Percentiles rank a stretch among this genome's conserved stretches.
phyloP scores from a whole-genome alignment of 1,140 invertebrate genomes.

The Lasioglossum baleicum region DNA sequence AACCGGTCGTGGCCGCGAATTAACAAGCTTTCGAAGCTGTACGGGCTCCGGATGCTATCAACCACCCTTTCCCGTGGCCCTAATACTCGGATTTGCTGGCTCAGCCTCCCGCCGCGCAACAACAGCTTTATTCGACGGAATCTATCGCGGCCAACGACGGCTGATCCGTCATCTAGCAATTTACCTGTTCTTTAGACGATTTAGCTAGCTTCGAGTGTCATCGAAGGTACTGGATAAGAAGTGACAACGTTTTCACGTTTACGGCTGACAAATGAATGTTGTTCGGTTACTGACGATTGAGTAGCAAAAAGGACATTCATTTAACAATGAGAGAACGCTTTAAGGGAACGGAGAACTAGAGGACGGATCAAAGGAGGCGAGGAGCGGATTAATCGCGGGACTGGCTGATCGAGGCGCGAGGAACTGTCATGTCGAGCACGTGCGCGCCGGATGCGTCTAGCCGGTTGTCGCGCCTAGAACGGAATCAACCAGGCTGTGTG shows the following conservation, averaged over 20 bases:
- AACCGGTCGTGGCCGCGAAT: neutral
- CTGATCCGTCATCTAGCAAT: too few species aligned
- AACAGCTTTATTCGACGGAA: too few species aligned
- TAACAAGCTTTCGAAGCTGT: neutral
- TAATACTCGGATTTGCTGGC: neutral
- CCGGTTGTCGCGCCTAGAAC: conserved; percentile 6
- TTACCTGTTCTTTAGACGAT: too few species aligned
- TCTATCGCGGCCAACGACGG: too few species aligned
- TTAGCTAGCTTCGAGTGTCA: too few species aligned
- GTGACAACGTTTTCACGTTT: too few species aligned
- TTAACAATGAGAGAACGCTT: too few species aligned
- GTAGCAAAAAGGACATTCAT: too few species aligned
- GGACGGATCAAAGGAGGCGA: neutral
- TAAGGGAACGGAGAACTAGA: neutral
- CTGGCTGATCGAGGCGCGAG: neutral
- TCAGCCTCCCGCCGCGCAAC: neutral
- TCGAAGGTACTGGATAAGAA: too few species aligned
- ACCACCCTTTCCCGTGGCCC: neutral
- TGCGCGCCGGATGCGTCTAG: conserved; percentile 4
- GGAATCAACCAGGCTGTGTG: conserved; percentile 1
- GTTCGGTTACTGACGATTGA: too few species aligned
- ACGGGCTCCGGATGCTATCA: neutral
- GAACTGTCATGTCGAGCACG: neutral
- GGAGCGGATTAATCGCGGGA: neutral
- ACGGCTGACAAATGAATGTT: too few species aligned